Percentiles rank a stretch among this genome's conserved stretches.
Conservation (phyloP, 2,797 vertebrate species). For the Agapornis canus region DNA sequence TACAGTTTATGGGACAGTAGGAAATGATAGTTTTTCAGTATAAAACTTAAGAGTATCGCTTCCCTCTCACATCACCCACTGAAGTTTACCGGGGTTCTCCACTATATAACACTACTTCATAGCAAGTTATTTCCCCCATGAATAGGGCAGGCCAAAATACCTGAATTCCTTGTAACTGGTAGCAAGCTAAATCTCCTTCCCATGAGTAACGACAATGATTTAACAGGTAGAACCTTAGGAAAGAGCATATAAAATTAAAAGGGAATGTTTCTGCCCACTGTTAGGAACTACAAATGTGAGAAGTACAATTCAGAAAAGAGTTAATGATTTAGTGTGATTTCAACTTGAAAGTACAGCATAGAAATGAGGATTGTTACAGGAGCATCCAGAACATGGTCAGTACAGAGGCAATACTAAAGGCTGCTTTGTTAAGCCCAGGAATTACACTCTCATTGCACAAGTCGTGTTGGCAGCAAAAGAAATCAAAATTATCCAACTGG, state of each 20-base stretch:
- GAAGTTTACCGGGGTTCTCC: neutral
- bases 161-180: neutral
- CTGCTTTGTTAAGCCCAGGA: slow-evolving; percentile 24
- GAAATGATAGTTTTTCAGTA: neutral
- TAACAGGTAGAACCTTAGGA: neutral
- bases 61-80: neutral
- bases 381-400: slow-evolving; percentile 27
- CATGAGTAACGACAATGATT: neutral
- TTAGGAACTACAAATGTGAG: neutral
- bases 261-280: neutral
- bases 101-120: neutral
- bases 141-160: neutral
- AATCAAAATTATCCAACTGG: slow-evolving; percentile 26
- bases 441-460: slow-evolving; percentile 49
- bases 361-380: neutral
- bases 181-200: neutral
- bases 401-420: slow-evolving; percentile 19
- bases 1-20: neutral
- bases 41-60: neutral
- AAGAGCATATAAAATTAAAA: neutral
- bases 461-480: slow-evolving; percentile 47
- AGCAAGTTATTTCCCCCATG: neutral
- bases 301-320: neutral
- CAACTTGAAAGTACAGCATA: neutral
- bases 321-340: neutral